Evolutionary conservation across 2,888 invertebrate species (phyloP).

Genomic region (Ophioninae sp.): DNA sequence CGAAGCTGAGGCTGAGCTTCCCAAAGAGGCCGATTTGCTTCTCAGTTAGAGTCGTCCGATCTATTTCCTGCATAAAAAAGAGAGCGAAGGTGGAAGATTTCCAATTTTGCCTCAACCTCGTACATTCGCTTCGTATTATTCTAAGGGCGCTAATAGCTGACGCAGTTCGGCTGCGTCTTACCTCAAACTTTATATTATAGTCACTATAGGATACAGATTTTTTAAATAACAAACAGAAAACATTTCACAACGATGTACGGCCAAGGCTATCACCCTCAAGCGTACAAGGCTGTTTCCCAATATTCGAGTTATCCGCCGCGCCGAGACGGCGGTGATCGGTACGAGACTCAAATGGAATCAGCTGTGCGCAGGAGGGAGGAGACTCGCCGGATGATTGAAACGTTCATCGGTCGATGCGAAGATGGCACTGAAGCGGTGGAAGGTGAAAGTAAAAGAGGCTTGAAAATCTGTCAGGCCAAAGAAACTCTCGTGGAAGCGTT

Average conservation of each 20-base stretch:
- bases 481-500: constrained; percentile 74
- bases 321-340: constrained; percentile 15
- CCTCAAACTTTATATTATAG: background rate
- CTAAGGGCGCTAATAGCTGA: background rate
- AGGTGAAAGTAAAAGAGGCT: constrained; percentile 42
- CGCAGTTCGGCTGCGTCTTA: background rate
- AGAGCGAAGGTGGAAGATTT: constrained; percentile 1
- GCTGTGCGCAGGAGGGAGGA: constrained; percentile 64
- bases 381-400: constrained; percentile 69
- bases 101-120: constrained; percentile 22
- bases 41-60: constrained; percentile 8
- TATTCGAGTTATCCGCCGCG: constrained; percentile 30
- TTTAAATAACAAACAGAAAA: background rate
- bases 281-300: constrained; percentile 13
- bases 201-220: constrained; percentile 25
- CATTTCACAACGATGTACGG: constrained; percentile 40
- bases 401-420: constrained; percentile 64
- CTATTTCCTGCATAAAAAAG: background rate
- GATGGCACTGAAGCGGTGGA: constrained; percentile 40
- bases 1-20: constrained; percentile 80
- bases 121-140: constrained; percentile 51
- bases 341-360: background rate
- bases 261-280: constrained; percentile 27
- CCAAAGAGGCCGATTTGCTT: constrained; percentile 70
- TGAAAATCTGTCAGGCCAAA: constrained; percentile 79